These are phyloP conservation scores for Tauraco hartlaubi DNA, from an alignment of 2,797 vertebrate species.

Conservation along the genomic window DNA sequence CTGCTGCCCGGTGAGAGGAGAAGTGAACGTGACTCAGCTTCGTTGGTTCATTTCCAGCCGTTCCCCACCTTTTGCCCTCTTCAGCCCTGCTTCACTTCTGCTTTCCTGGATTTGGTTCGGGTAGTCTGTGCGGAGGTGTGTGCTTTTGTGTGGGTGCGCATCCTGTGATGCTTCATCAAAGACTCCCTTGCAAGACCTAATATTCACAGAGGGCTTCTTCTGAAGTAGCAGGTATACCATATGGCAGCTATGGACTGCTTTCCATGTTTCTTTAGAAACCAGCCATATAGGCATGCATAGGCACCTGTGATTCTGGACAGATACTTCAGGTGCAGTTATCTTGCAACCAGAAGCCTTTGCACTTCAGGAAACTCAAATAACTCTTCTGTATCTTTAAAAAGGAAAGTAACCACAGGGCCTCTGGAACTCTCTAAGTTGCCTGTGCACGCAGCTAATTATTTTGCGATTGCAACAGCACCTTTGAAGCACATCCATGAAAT, in stretches of 20 bases:
- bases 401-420: neutral
- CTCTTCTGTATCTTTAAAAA: neutral
- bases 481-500: conserved; percentile 63
- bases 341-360: neutral
- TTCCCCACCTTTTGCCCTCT: neutral
- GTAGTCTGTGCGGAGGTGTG: neutral
- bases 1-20: neutral
- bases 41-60: neutral
- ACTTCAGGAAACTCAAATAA: neutral
- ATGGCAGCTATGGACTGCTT: neutral
- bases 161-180: neutral
- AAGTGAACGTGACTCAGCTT: neutral
- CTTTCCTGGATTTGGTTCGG: neutral
- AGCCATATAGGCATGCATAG: fast-evolving
- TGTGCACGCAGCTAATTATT: conserved; percentile 52
- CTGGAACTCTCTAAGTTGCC: conserved; percentile 12
- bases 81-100: neutral
- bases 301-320: neutral
- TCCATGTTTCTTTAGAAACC: neutral
- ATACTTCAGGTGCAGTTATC: neutral
- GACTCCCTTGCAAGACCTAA: neutral
- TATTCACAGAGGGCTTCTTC: neutral
- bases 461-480: conserved; percentile 39
- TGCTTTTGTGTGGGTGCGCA: neutral
- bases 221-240: neutral